These are phyloP conservation scores for Pristionchus maxplancki DNA, from an alignment of 2,888 invertebrate genomes.

Conservation along the genomic window DNA sequence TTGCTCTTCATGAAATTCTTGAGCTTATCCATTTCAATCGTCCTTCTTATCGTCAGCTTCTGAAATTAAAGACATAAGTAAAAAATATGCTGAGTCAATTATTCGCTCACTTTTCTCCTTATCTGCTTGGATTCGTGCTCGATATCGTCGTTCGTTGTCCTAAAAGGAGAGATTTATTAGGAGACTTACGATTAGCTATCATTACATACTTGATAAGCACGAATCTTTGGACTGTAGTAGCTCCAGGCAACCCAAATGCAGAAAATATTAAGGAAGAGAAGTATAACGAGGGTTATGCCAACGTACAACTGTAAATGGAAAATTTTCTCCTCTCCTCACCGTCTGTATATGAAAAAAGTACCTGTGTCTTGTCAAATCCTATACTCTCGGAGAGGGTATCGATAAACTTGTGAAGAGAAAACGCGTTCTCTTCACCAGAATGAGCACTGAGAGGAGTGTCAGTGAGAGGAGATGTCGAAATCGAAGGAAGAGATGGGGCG, in stretches of 20 bases:
- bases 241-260: conserved; percentile 59
- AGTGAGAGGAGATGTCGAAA: conserved; percentile 38
- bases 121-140: conserved; percentile 33
- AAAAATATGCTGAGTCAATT: background rate
- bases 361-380: conserved; percentile 61
- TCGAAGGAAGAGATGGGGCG: conserved; percentile 19
- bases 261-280: conserved; percentile 55
- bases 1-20: conserved; percentile 70
- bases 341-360: no score
- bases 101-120: conserved; percentile 45
- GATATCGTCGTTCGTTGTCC: conserved; percentile 39
- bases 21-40: conserved; percentile 64
- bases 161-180: no score
- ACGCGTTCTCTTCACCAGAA: conserved; percentile 28
- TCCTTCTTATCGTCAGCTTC: conserved; percentile 56
- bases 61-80: background rate
- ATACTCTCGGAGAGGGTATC: conserved; percentile 55
- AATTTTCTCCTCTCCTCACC: no score
- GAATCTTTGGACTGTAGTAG: conserved; percentile 61
- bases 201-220: conserved; percentile 34
- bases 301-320: conserved; percentile 58
- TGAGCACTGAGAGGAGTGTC: conserved; percentile 47
- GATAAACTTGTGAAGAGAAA: conserved; percentile 13
- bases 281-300: conserved; percentile 54
- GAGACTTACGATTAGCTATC: no score